Evolutionary conservation across 2,797 vertebrate genomes (phyloP), one percentile per base, ranked within the genome.

Genomic region (Crotalus adamanteus): DNA sequence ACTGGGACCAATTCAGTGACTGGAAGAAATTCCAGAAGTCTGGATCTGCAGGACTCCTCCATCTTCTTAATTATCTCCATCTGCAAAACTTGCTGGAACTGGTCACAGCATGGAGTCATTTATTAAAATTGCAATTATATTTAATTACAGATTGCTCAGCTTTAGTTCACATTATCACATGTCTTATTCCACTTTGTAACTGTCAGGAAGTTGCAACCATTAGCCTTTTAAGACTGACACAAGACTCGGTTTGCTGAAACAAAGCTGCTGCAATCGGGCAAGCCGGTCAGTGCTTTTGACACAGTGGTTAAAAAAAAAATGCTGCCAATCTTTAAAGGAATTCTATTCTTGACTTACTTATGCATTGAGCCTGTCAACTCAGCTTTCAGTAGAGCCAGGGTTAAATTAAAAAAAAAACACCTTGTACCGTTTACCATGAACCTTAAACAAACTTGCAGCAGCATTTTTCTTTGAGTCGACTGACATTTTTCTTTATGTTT

Each of bases 401-500:
- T 98, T 98, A 98, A 98, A 92, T 83, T 63, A 14, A n/a, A 37
- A 60, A 69, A 90, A 69, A 14, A 59, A 86, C 22, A 90, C 90
- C 94, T 95, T 65, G 94, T 2, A 90, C 95, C 93, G 93, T 96
- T 97, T 97, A 95, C 97, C 86, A 89, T 97, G 98, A 99, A 98
- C 98, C 98, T 99, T 98, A 98, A 99, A 98, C 98, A 99, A 98
- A 99, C 98, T 98, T 97, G 94, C 97, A 97, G 97, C 98, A 97
- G 98, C 98, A 98, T 98, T 98, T 97, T 98, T 98, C 98, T 98
- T 96, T 96, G 94, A 95, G 97, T 97, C 97, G 95, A 97, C 97
- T 99, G 98, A 99, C 99, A 99, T 98, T 99, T 99, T 98, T 98
- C 98, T 98, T 98, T 97, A 96, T 96, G 97, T 98, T 98, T 96